Evolutionary conservation across 2,113 vertebrate genomes (phyloP).

Genomic region (Myotis lucifugus): DNA sequence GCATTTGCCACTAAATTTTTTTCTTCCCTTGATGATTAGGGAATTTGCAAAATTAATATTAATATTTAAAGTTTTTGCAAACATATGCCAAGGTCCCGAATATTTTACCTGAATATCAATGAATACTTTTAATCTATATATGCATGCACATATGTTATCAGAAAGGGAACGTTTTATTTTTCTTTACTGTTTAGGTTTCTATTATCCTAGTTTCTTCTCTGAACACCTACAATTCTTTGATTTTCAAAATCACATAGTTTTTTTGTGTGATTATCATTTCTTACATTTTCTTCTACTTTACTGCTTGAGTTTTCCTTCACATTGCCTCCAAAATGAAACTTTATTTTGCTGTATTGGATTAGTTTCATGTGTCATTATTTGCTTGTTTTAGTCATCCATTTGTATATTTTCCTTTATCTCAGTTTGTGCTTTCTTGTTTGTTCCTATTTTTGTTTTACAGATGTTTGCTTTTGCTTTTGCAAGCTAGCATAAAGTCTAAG

Average conservation of each 20-base stretch:
- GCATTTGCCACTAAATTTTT: background rate
- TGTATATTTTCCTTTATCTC: background rate
- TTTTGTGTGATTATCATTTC: slow-evolving; percentile 1
- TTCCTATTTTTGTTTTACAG: background rate
- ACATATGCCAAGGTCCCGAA: background rate
- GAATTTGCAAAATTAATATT: background rate
- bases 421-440: background rate
- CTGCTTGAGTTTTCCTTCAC: background rate
- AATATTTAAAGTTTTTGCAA: background rate
- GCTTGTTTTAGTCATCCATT: background rate
- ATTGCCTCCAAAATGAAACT: background rate
- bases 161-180: background rate
- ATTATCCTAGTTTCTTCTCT: background rate
- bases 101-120: background rate
- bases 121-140: background rate
- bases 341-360: background rate
- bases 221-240: background rate
- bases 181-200: background rate
- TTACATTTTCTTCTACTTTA: background rate
- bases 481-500: background rate
- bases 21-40: background rate
- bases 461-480: background rate
- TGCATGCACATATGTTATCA: background rate
- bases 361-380: background rate
- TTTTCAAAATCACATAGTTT: background rate